These are phyloP conservation scores for Enteromius mattozi DNA, from an alignment of 2,797 vertebrate genomes.

Conservation along the genomic window DNA sequence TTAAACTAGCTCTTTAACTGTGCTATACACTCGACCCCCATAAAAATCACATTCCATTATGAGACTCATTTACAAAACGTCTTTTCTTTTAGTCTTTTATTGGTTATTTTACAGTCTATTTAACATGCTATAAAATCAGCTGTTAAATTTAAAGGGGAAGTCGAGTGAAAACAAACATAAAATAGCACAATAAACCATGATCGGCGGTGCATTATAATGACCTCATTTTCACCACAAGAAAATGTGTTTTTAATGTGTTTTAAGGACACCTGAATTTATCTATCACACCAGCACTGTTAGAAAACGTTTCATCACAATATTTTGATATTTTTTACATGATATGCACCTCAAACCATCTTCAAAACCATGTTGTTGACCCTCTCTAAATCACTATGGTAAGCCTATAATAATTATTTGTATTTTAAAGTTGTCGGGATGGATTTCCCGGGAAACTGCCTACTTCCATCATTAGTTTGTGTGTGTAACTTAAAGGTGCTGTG, in stretches of 20 bases:
- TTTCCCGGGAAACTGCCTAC: too few relatives aligned
- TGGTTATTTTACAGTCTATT: conserved; percentile 6
- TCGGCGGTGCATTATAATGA: not conserved
- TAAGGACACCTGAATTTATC: not conserved
- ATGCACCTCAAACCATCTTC: too few relatives aligned
- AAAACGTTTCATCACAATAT: not conserved
- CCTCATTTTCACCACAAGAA: not conserved
- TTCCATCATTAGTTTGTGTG: too few relatives aligned
- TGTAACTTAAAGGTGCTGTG: not conserved
- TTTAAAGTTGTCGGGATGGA: too few relatives aligned
- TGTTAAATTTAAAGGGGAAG: not conserved
- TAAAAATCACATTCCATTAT: not conserved
- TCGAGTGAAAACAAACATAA: not conserved
- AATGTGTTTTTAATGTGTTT: not conserved
- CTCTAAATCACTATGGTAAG: too few relatives aligned
- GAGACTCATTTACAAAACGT: not conserved
- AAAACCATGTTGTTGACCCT: too few relatives aligned
- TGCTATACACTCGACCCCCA: not conserved
- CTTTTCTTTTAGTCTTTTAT: not conserved
- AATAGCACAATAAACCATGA: not conserved
- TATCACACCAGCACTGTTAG: not conserved
- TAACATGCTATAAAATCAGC: not conserved
- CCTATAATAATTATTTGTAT: too few relatives aligned
- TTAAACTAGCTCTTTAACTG: not conserved
- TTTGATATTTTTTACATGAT: not conserved